phyloP scores from a whole-genome alignment of 2,888 invertebrate genomes.

The Pristionchus japonicus region DNA sequence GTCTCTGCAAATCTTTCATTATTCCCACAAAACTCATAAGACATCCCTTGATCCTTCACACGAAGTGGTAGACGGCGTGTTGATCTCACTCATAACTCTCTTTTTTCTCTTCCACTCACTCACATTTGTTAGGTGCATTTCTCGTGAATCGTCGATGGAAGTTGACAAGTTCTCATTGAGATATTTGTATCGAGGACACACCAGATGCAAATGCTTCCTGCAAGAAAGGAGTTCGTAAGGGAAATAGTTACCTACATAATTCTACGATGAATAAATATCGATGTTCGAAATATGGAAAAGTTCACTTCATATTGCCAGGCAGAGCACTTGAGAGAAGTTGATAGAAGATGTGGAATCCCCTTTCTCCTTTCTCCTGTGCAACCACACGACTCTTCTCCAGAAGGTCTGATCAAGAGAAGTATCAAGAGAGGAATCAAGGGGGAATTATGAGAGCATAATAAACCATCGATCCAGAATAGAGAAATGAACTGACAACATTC shows the following conservation, averaged over 20 bases:
- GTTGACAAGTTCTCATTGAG: slow-evolving; percentile 8
- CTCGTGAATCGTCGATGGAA: slow-evolving; percentile 46
- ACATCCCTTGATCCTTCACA: background rate
- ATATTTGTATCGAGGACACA: slow-evolving; percentile 32
- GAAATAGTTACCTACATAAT: too few species aligned
- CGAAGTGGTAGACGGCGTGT: background rate
- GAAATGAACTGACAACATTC: slow-evolving; percentile 69
- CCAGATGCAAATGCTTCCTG: slow-evolving; percentile 32
- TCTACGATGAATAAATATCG: too few species aligned
- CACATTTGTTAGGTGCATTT: slow-evolving; percentile 51
- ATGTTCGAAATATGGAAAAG: slow-evolving; percentile 49
- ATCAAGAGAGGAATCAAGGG: background rate
- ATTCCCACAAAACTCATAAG: background rate
- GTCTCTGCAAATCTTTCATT: background rate
- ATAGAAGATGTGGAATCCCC: slow-evolving; percentile 83
- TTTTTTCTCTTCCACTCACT: background rate
- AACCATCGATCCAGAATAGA: background rate
- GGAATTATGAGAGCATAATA: background rate
- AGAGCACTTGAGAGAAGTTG: slow-evolving; percentile 77
- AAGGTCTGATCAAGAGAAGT: slow-evolving; percentile 58
- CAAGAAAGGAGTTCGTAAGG: slow-evolving; percentile 43
- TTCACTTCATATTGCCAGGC: slow-evolving; percentile 53
- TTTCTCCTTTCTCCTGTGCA: slow-evolving; percentile 80
- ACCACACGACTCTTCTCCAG: slow-evolving; percentile 80
- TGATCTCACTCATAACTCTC: background rate